These are phyloP conservation scores for Tipula lateralis DNA, from an alignment of 2,888 invertebrate genomes.

Conservation along the genomic window DNA sequence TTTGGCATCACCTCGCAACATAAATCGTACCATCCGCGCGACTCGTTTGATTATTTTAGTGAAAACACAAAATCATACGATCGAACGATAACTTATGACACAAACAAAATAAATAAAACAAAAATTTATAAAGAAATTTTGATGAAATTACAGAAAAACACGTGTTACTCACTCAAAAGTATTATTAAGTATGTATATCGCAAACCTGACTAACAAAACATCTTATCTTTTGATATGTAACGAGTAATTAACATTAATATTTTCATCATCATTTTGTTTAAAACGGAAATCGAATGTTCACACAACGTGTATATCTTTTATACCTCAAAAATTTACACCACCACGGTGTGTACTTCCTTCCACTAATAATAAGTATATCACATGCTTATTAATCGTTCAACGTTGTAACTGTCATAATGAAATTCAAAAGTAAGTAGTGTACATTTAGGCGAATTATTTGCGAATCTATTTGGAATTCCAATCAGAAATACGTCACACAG, in stretches of 20 bases:
- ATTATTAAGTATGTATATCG: neutral
- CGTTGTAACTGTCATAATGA: neutral
- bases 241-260: too few species aligned
- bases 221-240: neutral
- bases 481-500: neutral
- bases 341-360: neutral
- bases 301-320: neutral
- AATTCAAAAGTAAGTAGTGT: neutral
- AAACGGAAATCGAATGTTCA: neutral
- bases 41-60: neutral
- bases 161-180: neutral
- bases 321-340: neutral
- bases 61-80: neutral
- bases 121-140: neutral
- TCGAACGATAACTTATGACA: constrained; percentile 9
- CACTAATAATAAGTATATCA: neutral
- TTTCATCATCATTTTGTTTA: neutral
- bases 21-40: neutral
- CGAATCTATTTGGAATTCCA: neutral
- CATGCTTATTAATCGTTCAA: neutral
- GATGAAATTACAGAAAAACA: neutral
- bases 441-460: neutral
- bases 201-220: neutral
- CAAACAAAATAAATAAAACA: neutral
- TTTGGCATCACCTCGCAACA: constrained; percentile 1